Conservation (phyloP, 1,140 invertebrate genomes). For the Choristoneura fumiferana region DNA sequence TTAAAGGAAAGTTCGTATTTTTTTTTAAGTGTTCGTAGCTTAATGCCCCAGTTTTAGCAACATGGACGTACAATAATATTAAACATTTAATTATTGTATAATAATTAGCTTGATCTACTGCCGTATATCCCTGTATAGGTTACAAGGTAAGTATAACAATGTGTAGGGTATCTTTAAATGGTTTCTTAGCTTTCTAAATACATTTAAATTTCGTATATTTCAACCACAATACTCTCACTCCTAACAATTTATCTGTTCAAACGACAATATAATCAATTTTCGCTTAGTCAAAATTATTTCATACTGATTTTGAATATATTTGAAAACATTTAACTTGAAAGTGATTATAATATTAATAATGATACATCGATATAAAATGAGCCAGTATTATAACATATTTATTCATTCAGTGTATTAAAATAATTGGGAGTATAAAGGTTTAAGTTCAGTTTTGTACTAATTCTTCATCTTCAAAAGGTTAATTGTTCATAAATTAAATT, state of each 20-base stretch:
- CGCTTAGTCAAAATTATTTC: conserved; percentile 11
- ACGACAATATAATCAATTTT: conserved; percentile 9
- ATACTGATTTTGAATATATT: conserved; percentile 6
- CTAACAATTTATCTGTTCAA: conserved; percentile 8
- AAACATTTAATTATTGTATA: no score
- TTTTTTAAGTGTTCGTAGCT: no score
- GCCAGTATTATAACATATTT: conserved; percentile 7
- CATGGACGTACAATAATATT: no score
- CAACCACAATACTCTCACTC: conserved; percentile 10
- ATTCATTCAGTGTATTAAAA: background rate
- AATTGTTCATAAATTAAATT: no score
- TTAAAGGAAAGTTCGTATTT: no score
- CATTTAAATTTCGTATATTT: conserved; percentile 3
- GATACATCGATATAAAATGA: background rate
- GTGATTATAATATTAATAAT: conserved; percentile 2
- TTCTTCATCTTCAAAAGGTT: background rate
- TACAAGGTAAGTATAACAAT: background rate
- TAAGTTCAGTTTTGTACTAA: background rate
- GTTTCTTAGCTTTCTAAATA: conserved; percentile 7
- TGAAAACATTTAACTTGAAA: conserved; percentile 8
- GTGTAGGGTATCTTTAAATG: conserved; percentile 3
- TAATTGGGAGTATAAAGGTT: background rate
- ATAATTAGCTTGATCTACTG: no score
- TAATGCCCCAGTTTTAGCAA: no score
- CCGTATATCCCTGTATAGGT: no score